phyloP scores from a whole-genome alignment of 2,888 invertebrate genomes.

The Dorcus hopei region DNA sequence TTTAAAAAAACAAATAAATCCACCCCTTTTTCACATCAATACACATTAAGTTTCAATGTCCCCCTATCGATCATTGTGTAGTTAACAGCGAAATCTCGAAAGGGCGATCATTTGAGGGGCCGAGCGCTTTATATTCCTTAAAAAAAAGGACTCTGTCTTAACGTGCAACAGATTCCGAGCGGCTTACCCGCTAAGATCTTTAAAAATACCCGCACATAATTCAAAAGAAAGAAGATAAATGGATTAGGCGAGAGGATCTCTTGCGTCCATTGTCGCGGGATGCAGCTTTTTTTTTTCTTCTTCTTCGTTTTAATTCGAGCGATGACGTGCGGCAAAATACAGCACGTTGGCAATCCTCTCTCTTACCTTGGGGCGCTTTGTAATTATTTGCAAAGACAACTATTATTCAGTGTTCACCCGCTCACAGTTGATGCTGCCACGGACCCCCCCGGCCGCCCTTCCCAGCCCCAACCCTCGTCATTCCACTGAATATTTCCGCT shows the following conservation, averaged over 20 bases:
- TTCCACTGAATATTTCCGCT: slow-evolving; percentile 1
- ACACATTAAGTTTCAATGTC: slow-evolving; percentile 1
- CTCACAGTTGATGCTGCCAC: slow-evolving; percentile 13
- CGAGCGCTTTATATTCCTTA: background rate
- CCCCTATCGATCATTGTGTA: background rate
- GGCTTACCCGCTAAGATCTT: background rate
- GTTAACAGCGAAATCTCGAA: background rate
- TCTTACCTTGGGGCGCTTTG: slow-evolving; percentile 27
- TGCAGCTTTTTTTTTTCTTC: background rate
- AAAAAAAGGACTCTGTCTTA: background rate
- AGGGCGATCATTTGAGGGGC: background rate
- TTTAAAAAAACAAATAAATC: background rate
- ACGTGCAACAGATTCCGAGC: background rate
- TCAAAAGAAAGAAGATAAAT: background rate
- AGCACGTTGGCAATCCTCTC: slow-evolving; percentile 9
- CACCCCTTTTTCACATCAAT: background rate
- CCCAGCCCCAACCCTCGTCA: background rate
- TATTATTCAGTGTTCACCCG: slow-evolving; percentile 35
- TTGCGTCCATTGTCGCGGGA: background rate
- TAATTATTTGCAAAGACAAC: slow-evolving; percentile 41
- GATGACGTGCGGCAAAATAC: background rate
- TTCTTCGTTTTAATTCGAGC: background rate
- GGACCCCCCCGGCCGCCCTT: background rate
- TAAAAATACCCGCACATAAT: background rate
- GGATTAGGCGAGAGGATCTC: background rate